phyloP scores from a whole-genome alignment of 2,888 invertebrate species.

The Temnothorax unifasciatus region DNA sequence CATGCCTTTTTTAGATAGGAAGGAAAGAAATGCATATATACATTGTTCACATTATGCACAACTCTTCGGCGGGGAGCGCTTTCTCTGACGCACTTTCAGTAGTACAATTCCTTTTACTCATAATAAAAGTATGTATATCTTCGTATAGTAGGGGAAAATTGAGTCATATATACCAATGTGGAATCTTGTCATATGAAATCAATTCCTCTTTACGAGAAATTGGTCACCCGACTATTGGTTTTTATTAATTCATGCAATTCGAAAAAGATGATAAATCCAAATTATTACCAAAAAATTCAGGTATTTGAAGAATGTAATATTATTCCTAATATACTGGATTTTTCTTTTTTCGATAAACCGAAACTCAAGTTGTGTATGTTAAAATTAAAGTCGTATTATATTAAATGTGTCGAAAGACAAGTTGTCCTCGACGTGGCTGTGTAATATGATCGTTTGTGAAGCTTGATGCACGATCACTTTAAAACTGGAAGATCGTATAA shows the following conservation, averaged over 20 bases:
- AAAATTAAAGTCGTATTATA: neutral
- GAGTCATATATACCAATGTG: neutral
- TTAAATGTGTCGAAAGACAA: neutral
- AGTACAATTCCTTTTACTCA: slow-evolving; percentile 7
- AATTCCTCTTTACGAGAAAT: neutral
- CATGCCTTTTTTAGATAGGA: too few species aligned
- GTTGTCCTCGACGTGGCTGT: slow-evolving; percentile 8
- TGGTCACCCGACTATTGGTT: neutral
- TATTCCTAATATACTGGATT: neutral
- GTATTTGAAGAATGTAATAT: too few species aligned
- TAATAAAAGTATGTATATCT: neutral
- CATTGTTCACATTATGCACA: slow-evolving; percentile 4
- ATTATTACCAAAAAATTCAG: too few species aligned
- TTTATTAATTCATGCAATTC: neutral
- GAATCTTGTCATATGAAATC: neutral
- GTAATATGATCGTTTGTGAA: slow-evolving; percentile 21
- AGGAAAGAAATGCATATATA: neutral
- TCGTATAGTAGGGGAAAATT: neutral
- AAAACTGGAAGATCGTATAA: slow-evolving; percentile 51
- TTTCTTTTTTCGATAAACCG: neutral
- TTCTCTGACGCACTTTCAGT: neutral
- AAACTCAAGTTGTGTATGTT: neutral
- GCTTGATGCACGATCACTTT: slow-evolving; percentile 47
- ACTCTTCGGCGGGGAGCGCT: neutral
- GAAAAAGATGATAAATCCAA: neutral